A percentile compares a stretch with the other conserved stretches of the same genome.
phyloP scores from a whole-genome alignment of 2,113 vertebrate genomes.

The Daubentonia madagascariensis region DNA sequence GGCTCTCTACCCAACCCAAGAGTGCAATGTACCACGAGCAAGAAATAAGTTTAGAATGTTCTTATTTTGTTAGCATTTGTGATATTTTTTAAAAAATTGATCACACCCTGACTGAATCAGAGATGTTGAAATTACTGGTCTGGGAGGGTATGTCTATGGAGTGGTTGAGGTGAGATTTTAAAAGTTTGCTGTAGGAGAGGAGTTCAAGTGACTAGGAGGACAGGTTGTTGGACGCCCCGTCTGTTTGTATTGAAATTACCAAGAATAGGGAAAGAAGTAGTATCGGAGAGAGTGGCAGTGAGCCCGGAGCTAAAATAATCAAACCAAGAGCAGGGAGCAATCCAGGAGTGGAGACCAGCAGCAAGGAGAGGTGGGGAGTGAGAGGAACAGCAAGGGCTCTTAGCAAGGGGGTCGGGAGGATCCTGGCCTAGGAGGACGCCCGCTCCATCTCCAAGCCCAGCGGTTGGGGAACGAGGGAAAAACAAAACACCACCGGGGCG shows the following conservation, averaged over 20 bases:
- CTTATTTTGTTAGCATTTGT: not conserved
- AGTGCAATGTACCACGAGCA: not conserved
- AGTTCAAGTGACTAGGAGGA: not conserved
- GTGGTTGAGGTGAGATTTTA: not conserved
- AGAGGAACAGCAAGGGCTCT: not conserved
- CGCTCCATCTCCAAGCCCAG: not conserved
- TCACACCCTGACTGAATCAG: not conserved
- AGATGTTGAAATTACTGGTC: not conserved
- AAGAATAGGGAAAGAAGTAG: not conserved
- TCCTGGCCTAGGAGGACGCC: not conserved
- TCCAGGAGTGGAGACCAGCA: not conserved
- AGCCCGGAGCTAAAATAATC: not conserved
- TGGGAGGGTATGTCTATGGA: not conserved
- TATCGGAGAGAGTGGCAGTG: not conserved
- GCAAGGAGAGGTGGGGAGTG: fast-evolving
- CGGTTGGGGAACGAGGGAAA: not conserved
- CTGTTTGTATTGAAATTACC: not conserved
- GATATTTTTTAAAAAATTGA: not conserved
- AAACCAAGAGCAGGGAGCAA: not conserved
- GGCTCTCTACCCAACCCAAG: not conserved
- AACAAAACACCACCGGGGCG: not conserved
- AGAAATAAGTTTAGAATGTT: not conserved
- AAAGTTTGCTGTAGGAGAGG: not conserved
- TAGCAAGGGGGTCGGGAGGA: not conserved
- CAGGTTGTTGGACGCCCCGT: not conserved